Evolutionary conservation across 1,140 invertebrate genomes (phyloP).

Genomic region (Triops longicaudatus): DNA sequence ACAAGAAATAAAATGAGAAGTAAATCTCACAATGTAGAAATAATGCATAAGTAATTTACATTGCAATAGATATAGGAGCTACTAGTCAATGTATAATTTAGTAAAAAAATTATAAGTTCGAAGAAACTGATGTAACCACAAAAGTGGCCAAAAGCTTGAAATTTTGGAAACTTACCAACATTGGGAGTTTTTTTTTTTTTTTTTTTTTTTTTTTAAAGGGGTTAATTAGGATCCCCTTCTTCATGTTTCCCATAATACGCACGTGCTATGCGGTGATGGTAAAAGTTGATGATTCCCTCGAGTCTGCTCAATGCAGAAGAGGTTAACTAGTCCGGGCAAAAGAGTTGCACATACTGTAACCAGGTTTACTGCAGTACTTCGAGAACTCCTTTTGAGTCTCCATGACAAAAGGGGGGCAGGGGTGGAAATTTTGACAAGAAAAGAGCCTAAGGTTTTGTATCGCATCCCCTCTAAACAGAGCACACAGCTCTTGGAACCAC

Average conservation of each 20-base stretch:
- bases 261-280: neutral
- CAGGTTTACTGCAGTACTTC: neutral
- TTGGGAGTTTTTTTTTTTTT: neutral
- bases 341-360: neutral
- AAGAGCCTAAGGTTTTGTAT: neutral
- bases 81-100: too few species aligned
- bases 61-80: too few species aligned
- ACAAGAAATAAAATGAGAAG: neutral
- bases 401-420: conserved; percentile 6
- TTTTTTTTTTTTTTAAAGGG: neutral
- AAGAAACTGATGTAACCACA: too few species aligned
- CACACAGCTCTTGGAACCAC: neutral
- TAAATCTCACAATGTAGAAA: too few species aligned
- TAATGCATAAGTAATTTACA: too few species aligned
- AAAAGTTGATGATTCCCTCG: neutral
- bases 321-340: neutral
- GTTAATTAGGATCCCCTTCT: neutral
- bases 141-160: too few species aligned
- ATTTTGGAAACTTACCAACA: too few species aligned
- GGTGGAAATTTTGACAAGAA: neutral
- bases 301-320: neutral
- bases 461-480: neutral
- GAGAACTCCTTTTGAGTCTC: neutral
- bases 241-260: neutral
- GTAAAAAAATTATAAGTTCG: too few species aligned